Evolutionary conservation across 1,140 invertebrate genomes (phyloP).

Genomic region (silkworm (Bombyx mori)): DNA sequence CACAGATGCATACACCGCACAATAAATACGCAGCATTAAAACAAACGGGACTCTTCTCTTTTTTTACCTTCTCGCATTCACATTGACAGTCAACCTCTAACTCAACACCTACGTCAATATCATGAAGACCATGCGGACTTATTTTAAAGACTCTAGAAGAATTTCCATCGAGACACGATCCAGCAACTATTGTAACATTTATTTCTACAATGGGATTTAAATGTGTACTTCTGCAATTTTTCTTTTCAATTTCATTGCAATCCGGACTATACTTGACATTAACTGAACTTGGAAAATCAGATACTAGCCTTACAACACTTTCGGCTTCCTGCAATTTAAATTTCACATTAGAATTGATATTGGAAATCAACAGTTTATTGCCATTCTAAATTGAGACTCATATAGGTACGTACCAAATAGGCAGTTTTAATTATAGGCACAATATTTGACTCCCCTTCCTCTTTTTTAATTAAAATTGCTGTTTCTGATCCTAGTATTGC

Average conservation of each 20-base stretch:
- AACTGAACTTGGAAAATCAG: constrained; percentile 24
- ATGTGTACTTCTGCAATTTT: constrained; percentile 24
- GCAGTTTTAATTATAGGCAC: constrained; percentile 77
- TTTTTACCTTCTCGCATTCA: constrained; percentile 64
- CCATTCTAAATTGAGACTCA: background rate
- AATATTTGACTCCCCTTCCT: constrained; percentile 13
- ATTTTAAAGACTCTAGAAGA: constrained; percentile 20
- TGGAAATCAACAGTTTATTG: background rate
- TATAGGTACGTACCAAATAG: constrained; percentile 74
- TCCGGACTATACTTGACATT: constrained; percentile 26
- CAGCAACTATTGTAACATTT: constrained; percentile 26
- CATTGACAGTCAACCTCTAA: constrained; percentile 68
- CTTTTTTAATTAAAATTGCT: constrained; percentile 19
- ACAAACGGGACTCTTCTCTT: constrained; percentile 64
- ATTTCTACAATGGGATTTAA: constrained; percentile 20
- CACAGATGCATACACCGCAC: constrained; percentile 84
- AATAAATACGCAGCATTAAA: constrained; percentile 70
- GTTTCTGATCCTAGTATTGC: constrained; percentile 74
- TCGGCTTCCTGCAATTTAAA: constrained; percentile 24
- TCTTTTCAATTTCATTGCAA: constrained; percentile 22
- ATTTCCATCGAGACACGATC: constrained; percentile 18
- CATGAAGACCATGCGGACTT: constrained; percentile 26
- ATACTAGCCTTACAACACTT: constrained; percentile 22
- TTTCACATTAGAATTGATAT: background rate
- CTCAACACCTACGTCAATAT: constrained; percentile 28